phyloP scores from a whole-genome alignment of 2,888 invertebrate genomes.

The Limnephilus lunatus region DNA sequence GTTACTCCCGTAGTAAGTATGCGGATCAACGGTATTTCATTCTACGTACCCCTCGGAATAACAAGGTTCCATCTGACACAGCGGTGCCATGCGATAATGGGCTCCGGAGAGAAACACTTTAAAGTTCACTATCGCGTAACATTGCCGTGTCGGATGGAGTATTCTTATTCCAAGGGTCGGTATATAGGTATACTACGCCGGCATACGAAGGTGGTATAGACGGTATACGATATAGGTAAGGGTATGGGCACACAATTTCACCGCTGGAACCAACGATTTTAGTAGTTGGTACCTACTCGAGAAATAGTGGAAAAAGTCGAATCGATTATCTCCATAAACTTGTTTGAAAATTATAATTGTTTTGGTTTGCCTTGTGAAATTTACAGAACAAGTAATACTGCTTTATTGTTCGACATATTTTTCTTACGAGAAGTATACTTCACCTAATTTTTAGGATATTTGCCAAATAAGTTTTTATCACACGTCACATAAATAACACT shows the following conservation, averaged over 20 bases:
- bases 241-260: neutral
- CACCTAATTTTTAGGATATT: neutral
- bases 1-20: slow-evolving; percentile 45
- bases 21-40: slow-evolving; percentile 22
- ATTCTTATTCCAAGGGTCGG: too few species aligned
- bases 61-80: too few species aligned
- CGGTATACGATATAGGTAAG: neutral
- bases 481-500: too few species aligned
- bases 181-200: neutral
- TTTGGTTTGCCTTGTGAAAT: neutral
- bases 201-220: neutral
- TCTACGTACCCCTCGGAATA: neutral
- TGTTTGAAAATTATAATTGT: neutral
- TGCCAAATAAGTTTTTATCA: neutral
- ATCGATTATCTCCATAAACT: neutral
- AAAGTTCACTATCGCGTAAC: too few species aligned
- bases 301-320: neutral
- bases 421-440: neutral
- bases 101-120: too few species aligned
- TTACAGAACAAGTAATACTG: neutral
- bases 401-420: neutral
- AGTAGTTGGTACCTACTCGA: neutral
- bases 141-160: too few species aligned
- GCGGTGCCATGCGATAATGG: too few species aligned
- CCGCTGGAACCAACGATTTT: neutral